Conservation (phyloP, 2,888 invertebrate species). For the Lepidochitona cinerea region DNA sequence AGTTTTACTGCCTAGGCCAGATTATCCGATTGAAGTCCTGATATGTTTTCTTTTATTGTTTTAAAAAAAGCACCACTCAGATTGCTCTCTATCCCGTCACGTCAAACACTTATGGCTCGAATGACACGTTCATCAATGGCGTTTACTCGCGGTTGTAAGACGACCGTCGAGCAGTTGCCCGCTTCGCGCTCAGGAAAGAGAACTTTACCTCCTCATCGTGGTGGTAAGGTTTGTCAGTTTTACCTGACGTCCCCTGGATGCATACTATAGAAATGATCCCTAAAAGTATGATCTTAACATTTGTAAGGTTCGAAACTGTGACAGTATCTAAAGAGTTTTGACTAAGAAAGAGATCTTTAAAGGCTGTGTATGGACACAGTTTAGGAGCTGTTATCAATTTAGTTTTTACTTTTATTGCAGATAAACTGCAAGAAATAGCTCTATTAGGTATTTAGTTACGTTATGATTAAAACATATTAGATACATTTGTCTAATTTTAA, state of each 20-base stretch:
- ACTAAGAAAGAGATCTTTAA: no score
- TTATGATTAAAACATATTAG: no score
- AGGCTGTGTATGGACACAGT: no score
- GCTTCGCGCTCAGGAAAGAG: slow-evolving; percentile 55
- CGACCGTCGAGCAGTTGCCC: slow-evolving; percentile 27
- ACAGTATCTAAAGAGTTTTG: no score
- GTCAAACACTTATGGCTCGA: slow-evolving; percentile 35
- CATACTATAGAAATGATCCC: slow-evolving; percentile 60
- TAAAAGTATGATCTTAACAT: slow-evolving; percentile 52
- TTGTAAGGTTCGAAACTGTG: background rate
- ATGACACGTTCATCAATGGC: slow-evolving; percentile 55
- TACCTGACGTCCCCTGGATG: slow-evolving; percentile 54
- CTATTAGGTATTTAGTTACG: no score
- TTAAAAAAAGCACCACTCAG: slow-evolving; percentile 49
- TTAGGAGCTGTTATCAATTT: no score
- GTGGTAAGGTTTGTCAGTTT: slow-evolving; percentile 48
- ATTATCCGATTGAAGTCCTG: no score
- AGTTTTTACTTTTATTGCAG: no score
- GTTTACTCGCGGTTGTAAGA: slow-evolving; percentile 16
- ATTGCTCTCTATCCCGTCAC: slow-evolving; percentile 48
- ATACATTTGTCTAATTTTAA: no score
- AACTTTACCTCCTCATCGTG: slow-evolving; percentile 50
- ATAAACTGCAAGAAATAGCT: no score
- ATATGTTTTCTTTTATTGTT: no score
- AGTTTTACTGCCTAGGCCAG: no score